phyloP scores from a whole-genome alignment of 2,797 vertebrate species.

The Nyctalus aviator region DNA sequence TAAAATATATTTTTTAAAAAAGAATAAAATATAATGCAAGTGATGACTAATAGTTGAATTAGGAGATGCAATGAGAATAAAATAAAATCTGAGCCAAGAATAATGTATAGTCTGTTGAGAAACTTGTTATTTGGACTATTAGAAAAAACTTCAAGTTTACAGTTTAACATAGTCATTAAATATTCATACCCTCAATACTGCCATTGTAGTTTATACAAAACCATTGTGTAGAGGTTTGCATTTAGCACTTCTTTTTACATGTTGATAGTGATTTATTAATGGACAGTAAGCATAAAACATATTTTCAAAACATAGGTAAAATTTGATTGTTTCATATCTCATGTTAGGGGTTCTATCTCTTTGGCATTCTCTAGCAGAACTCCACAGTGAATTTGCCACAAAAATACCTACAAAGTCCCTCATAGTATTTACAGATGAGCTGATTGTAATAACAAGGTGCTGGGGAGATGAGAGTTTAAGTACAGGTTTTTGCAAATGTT shows the following conservation, averaged over 20 bases:
- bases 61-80: not conserved
- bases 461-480: not conserved
- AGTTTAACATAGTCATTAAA: constrained; percentile 34
- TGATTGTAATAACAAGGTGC: not conserved
- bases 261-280: constrained; percentile 94
- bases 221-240: constrained; percentile 90
- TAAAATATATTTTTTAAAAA: too few species aligned
- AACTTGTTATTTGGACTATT: constrained; percentile 25
- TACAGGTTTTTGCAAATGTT: not conserved
- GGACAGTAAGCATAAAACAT: constrained; percentile 92
- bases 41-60: constrained; percentile 32
- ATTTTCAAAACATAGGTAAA: constrained; percentile 29
- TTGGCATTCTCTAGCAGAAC: not conserved
- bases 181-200: not conserved
- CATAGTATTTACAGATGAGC: not conserved
- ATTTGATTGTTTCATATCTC: not conserved
- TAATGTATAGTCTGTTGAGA: constrained; percentile 25
- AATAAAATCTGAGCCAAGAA: constrained; percentile 1
- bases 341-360: not conserved
- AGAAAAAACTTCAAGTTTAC: constrained; percentile 34
- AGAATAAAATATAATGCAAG: not conserved
- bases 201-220: constrained; percentile 86
- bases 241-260: constrained; percentile 93
- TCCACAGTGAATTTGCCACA: not conserved
- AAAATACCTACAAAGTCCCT: constrained; percentile 19